Evolutionary conservation across 53 echinoderm and acorn worm genomes (phyloP), one percentile per base, ranked within the genome.

Genomic region (Crossaster papposus): DNA sequence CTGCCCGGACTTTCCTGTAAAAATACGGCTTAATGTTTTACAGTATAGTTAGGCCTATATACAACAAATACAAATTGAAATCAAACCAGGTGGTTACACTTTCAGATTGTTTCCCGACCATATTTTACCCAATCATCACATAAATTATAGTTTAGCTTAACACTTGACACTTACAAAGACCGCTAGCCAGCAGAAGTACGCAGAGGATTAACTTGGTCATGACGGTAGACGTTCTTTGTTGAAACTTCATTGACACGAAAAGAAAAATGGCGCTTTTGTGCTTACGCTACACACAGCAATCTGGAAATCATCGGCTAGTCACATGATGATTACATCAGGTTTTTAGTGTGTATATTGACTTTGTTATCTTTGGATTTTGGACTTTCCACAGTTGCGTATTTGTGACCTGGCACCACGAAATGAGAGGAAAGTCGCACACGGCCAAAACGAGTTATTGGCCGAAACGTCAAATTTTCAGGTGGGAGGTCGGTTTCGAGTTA

Each of bases 81-180:
- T 44, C 44, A 9, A 1, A 9, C 5, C 44, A 44, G 44, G 44
- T 5, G 5, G 44, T 5, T 44, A 44, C 5, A 44, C 2, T 5
- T 44, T 44, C 44, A 44, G 44, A 44, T 5, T 44, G 0, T 44
- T 5, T 44, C 9, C 44, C 44, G 9, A 44, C 5, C 17, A 20
- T 58, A 52, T 13, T 13, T 18, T 20, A 58, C 7, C 22, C 68
- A 68, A 68, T 68, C 4, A 62, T 11, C 68, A 1, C 68, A 68
- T 3, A 3, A 52, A 52, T 3, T 3, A 24, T 6, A 26, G 28
- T 68, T 26, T 26, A 68, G 22, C 28, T 28, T 68, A 4, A n/a
- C 44, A 68, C 28, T 73, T 14, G 12, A 70, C 34, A 73, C 74
- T 73, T 73, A 73, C 74, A 14, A 28, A 32, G 74, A 73, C 58